phyloP scores from a whole-genome alignment of 1,140 invertebrate genomes.

The Pantala flavescens region DNA sequence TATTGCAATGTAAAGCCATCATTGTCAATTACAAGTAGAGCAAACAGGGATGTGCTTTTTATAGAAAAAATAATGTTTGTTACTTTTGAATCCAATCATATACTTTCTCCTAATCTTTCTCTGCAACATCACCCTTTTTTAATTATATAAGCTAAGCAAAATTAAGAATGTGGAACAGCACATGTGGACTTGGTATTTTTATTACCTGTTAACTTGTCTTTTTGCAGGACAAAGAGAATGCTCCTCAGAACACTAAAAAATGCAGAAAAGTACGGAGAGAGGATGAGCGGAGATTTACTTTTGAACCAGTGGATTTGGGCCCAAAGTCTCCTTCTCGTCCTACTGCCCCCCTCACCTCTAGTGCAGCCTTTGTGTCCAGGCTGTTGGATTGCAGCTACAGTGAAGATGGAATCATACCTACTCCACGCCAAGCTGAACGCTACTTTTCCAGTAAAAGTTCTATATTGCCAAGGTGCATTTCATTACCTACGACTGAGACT shows the following conservation, averaged over 20 bases:
- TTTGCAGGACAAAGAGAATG: constrained; percentile 31
- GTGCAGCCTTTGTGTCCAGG: constrained; percentile 18
- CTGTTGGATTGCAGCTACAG: constrained; percentile 23
- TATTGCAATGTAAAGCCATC: too few species aligned
- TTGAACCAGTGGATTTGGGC: constrained; percentile 19
- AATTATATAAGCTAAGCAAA: too few species aligned
- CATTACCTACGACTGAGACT: not conserved
- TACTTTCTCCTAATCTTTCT: too few species aligned
- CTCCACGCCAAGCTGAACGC: constrained; percentile 20
- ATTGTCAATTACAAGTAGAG: too few species aligned
- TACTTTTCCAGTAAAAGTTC: constrained; percentile 22
- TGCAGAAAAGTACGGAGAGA: constrained; percentile 26
- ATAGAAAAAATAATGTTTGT: too few species aligned
- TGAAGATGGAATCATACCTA: constrained; percentile 19
- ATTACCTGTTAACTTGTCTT: not conserved
- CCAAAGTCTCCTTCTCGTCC: not conserved
- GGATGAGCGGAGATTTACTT: constrained; percentile 21
- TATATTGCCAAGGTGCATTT: constrained; percentile 11
- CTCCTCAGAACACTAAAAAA: constrained; percentile 28
- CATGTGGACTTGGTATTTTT: not conserved
- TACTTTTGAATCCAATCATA: too few species aligned
- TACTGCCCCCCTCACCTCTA: constrained; percentile 15
- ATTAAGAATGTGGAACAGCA: too few species aligned
- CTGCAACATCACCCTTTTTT: too few species aligned
- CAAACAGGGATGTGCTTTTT: too few species aligned